A percentile compares a stretch with the other conserved stretches of the same genome.
These are phyloP conservation scores for Edolisoma coerulescens DNA, from an alignment of 2,113 vertebrate genomes.

Conservation along the genomic window DNA sequence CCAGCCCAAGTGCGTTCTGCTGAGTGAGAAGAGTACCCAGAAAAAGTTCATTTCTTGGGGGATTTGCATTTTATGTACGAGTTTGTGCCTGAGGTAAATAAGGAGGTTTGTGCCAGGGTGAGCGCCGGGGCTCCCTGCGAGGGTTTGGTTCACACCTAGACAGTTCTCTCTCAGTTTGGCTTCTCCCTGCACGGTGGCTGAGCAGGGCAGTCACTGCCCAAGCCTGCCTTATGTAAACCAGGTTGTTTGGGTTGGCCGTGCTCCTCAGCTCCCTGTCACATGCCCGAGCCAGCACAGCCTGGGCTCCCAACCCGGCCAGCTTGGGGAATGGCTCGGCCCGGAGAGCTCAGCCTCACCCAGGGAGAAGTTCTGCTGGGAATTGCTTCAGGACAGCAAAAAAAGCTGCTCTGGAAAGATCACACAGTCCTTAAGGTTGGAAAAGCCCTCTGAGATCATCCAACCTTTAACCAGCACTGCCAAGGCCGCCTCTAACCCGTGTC, in stretches of 20 bases:
- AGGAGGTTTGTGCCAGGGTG: neutral
- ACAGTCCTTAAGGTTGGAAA: neutral
- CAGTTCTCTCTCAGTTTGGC: constrained; percentile 29
- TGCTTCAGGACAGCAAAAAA: neutral
- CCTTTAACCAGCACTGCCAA: neutral
- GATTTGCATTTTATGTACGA: neutral
- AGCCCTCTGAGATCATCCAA: neutral
- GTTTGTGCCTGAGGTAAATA: neutral
- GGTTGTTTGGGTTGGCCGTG: constrained; percentile 38
- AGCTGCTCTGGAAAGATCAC: neutral
- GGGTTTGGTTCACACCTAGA: constrained; percentile 15
- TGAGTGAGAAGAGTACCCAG: neutral
- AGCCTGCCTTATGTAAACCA: neutral
- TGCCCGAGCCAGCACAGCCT: neutral
- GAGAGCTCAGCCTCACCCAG: neutral
- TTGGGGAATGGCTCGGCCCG: neutral
- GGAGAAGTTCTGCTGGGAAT: neutral
- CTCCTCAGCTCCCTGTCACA: neutral
- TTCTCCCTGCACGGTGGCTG: neutral
- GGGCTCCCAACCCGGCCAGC: neutral
- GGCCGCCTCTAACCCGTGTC: accelerated
- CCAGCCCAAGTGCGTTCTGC: neutral
- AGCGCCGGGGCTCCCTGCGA: neutral
- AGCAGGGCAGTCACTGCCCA: constrained; percentile 22
- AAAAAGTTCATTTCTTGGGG: neutral